Evolutionary conservation across 2,888 invertebrate genomes (phyloP), one percentile per base, ranked within the genome.

Genomic region (Pseudoips prasinana): DNA sequence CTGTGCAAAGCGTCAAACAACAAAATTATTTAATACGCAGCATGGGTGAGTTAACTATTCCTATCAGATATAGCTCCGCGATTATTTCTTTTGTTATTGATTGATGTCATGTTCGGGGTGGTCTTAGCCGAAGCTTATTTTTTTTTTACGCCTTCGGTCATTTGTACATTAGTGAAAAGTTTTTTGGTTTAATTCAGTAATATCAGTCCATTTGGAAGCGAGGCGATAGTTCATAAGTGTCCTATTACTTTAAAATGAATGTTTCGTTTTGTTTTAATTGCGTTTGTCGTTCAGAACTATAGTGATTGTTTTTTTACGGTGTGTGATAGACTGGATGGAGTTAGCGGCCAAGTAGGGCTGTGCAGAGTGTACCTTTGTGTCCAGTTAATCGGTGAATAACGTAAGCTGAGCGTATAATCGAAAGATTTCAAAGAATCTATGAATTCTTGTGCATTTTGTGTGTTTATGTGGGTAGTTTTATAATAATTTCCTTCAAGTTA

Each of bases 91-190:
- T 73, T 78, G 65, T 69, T 79, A 81, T 77, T 75, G 78, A 80
- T 80, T 77, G 71, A 74, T 73, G 72, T 70, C 73, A 69, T 58
- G 47, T 58, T 61, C 64, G 64, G 70, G 76, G 71, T 74, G 73
- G 76, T 62, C 73, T 64, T 46, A 40, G 36, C 46, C 28, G 41
- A 46, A 44, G 43, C 54, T 55, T 64, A 64, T 73, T 62, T 70
- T 64, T 64, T 73, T 62, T 70, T 60, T 66, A 58, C 46, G 46
- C 39, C 37, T 42, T 33, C 38, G 23, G 41, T 37, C 64, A 60
- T 64, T 66, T 63, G 54, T 64, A 37, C 51, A 47, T 31, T 37
- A 38, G 33, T 37, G 31, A 39, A 44, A 45, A 7, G 20, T 20
- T 7, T 2, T 20, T n/a, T 20, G n/a, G n/a, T 20, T 34, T 42